phyloP scores from a whole-genome alignment of 2,113 vertebrate genomes.

The Cheirogaleus medius region DNA sequence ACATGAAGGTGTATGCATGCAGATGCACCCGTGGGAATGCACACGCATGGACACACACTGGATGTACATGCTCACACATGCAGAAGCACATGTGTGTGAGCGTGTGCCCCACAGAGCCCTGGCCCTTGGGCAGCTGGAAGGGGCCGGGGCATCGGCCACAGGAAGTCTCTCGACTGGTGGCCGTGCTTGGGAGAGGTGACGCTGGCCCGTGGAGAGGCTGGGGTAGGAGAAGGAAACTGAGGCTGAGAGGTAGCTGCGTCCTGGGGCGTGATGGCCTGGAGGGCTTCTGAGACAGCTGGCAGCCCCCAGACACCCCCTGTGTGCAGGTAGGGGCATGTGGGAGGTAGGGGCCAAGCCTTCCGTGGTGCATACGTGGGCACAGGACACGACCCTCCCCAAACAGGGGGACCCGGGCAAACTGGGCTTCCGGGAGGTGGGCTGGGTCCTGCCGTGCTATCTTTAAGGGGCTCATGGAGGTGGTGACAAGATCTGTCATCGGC shows the following conservation, averaged over 20 bases:
- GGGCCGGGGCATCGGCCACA: not conserved
- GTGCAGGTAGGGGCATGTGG: rapidly evolving
- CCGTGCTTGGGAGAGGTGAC: not conserved
- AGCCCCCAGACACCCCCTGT: rapidly evolving
- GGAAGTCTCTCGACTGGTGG: not conserved
- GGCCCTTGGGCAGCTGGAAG: not conserved
- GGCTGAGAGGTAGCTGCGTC: rapidly evolving
- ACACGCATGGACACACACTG: rapidly evolving
- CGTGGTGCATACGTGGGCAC: rapidly evolving
- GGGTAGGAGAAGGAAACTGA: not conserved
- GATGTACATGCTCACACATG: rapidly evolving
- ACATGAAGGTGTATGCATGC: not conserved
- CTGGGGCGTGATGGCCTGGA: too few relatives aligned
- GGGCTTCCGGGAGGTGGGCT: not conserved
- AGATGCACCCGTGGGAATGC: not conserved
- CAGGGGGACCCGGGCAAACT: too few relatives aligned
- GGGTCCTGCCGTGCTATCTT: not conserved
- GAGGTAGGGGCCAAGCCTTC: not conserved
- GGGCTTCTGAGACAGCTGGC: not conserved
- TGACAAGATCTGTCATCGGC: not conserved
- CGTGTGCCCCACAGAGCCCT: not conserved
- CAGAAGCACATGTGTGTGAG: rapidly evolving
- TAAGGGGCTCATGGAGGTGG: not conserved
- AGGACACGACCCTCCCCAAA: rapidly evolving
- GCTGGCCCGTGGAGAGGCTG: rapidly evolving